These are phyloP conservation scores for Bubalus kerabau DNA, from an alignment of 2,113 vertebrate genomes.

Conservation along the genomic window DNA sequence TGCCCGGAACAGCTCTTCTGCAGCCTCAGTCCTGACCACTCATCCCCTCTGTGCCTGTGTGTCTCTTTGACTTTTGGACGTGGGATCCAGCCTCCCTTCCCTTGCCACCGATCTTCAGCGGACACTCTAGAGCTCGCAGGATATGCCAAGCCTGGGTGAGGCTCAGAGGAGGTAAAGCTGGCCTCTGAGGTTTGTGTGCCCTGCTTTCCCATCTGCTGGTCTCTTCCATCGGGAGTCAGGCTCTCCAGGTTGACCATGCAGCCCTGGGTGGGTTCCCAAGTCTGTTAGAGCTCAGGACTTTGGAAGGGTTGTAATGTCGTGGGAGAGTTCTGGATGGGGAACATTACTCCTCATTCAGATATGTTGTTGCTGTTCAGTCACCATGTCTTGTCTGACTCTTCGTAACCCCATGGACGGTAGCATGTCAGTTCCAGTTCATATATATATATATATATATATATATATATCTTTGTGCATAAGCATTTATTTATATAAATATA, in stretches of 20 bases:
- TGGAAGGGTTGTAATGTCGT: background rate
- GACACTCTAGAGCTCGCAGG: background rate
- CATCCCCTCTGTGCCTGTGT: background rate
- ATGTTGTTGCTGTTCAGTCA: background rate
- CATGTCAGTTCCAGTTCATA: background rate
- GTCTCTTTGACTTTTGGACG: background rate
- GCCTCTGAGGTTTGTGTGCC: background rate
- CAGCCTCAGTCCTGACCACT: background rate
- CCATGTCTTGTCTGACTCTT: background rate
- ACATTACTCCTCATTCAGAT: background rate
- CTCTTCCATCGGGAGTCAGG: background rate
- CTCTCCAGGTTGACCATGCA: background rate
- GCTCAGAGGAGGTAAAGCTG: background rate
- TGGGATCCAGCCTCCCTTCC: background rate
- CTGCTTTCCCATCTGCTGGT: background rate
- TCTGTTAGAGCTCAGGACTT: background rate
- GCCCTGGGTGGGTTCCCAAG: background rate
- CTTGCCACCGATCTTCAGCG: fast-evolving
- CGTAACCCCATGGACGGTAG: fast-evolving
- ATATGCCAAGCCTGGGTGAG: background rate
- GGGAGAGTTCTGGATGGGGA: background rate
- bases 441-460: background rate
- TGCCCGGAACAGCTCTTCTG: fast-evolving
- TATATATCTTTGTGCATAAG: background rate
- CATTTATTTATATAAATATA: background rate